Evolutionary conservation across 2,113 vertebrate species (phyloP).

Genomic region (Callipepla squamata): DNA sequence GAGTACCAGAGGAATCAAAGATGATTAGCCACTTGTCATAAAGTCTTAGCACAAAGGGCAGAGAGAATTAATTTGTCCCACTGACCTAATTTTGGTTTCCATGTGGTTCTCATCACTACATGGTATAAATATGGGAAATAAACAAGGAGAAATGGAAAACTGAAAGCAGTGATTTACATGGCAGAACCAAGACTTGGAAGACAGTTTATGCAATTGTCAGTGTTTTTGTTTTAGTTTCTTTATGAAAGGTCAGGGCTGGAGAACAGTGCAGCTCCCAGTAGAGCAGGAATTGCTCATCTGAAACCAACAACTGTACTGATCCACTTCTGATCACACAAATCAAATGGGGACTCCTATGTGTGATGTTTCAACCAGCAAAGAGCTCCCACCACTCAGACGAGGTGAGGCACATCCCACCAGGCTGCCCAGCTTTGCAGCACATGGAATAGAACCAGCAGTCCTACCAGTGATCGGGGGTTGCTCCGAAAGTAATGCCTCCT

Average conservation of each 20-base stretch:
- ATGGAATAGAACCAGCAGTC: neutral
- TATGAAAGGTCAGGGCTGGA: neutral
- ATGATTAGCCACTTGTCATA: conserved; percentile 52
- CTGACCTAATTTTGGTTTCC: conserved; percentile 29
- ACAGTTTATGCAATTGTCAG: neutral
- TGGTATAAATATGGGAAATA: neutral
- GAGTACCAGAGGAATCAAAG: conserved; percentile 43
- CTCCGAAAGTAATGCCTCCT: neutral
- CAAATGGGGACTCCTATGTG: neutral
- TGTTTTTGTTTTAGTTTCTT: neutral
- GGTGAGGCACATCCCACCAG: neutral
- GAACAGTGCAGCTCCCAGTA: neutral
- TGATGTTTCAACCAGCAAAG: neutral
- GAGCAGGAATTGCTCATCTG: neutral
- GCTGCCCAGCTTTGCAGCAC: neutral
- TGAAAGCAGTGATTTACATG: neutral
- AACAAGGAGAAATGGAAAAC: neutral
- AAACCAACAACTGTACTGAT: neutral
- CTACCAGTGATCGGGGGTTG: neutral
- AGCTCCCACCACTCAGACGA: neutral
- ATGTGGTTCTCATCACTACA: fast-evolving
- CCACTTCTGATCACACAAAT: neutral
- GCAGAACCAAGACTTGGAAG: neutral
- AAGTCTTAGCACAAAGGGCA: conserved; percentile 12
- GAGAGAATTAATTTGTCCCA: conserved; percentile 40